These are phyloP conservation scores for Gallinago paraguaiae DNA, from an alignment of 2,113 vertebrate genomes.

Conservation along the genomic window DNA sequence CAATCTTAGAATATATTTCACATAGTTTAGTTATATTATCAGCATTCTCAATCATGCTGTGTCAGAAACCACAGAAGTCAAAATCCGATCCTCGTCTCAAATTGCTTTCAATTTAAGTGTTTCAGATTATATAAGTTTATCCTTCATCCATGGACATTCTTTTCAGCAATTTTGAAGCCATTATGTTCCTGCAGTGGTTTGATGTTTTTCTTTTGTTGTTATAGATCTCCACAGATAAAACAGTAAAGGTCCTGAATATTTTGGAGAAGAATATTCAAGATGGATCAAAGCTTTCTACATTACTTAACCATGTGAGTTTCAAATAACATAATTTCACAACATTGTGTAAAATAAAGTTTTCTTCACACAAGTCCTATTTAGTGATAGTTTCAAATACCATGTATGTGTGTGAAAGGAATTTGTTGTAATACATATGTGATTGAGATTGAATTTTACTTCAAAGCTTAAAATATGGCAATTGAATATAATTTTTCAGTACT, in stretches of 20 bases:
- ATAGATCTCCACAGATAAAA: slow-evolving; percentile 92
- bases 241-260: slow-evolving; percentile 93
- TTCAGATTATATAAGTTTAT: neutral
- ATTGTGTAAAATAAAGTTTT: neutral
- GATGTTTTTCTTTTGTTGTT: slow-evolving; percentile 45
- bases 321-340: neutral
- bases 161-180: neutral
- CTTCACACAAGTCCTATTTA: neutral
- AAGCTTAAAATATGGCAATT: too few species aligned
- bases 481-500: neutral
- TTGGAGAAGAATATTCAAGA: slow-evolving; percentile 96
- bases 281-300: slow-evolving; percentile 87
- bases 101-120: neutral
- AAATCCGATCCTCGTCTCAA: neutral
- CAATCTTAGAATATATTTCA: neutral
- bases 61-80: neutral
- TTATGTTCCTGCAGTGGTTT: neutral
- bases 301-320: slow-evolving; percentile 88
- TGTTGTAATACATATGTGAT: neutral
- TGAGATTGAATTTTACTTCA: neutral
- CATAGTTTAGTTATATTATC: neutral
- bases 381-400: neutral
- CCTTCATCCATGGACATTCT: neutral
- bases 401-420: neutral
- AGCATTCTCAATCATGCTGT: neutral